Evolutionary conservation across 2,888 invertebrate species (phyloP), one percentile per base, ranked within the genome.

Genomic region (Venusia cambrica): DNA sequence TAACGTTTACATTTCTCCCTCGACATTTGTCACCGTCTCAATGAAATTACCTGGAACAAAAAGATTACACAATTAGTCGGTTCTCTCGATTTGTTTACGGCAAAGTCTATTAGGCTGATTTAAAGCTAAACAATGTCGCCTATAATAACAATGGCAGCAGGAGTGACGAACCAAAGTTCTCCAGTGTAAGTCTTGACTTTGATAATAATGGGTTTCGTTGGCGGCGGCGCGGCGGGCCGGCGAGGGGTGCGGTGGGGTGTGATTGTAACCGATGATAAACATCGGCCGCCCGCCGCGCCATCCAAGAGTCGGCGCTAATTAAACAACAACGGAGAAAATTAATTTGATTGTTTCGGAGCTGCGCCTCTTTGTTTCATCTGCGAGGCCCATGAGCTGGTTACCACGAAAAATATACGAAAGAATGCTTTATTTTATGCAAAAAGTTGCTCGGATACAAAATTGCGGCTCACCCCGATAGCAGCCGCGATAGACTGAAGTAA

Each of bases 181-280:
- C 62, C 67, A 73, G 68, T 75, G 74, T 76, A 77, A 78, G 73
- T 74, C 81, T 81, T 73, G 80, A 79, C 75, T 83, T 73, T 73
- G 78, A 80, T 78, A 83, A 84, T 84, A 84, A 85, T 80, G 76
- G 83, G 73, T 75, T 79, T 70, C 68, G 73, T 66, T 70, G 67
- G 62, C n/a, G n/a, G n/a, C n/a, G 67, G 69, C 64, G 66, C 64
- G 58, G 54, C 52, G 57, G 57, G 56, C 53, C 48, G 41, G 52
- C 55, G 58, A 51, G 45, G 56, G 54, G 45, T 53, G 41, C 42
- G 53, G 44, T 40, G 61, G 64, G 66, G 60, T 51, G 71, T 73
- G 85, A 84, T 84, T 84, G 84, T 83, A 83, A 81, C 74, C 74
- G 75, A 83, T 83, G 83, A 85, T 85, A 85, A 84, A 80, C 81